A percentile compares a stretch with the other conserved stretches of the same genome.
Evolutionary conservation across 2,888 invertebrate genomes (phyloP).

Genomic region (Stomorhina lunata): DNA sequence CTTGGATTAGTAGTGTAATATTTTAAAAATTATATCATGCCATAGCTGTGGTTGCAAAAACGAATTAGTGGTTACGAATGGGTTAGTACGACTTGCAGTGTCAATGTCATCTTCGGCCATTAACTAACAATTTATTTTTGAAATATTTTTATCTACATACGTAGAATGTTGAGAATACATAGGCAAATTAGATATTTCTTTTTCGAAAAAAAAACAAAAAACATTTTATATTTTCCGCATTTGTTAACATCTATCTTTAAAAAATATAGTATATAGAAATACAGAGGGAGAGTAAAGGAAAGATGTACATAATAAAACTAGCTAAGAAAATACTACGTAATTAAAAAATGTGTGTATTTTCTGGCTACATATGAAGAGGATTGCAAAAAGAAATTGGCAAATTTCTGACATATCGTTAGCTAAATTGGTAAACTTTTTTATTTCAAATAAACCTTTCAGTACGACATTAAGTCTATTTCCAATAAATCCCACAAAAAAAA

Average conservation of each 20-base stretch:
- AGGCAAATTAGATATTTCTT: not conserved
- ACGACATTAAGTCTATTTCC: too few relatives aligned
- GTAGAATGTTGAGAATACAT: not conserved
- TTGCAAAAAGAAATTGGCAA: not conserved
- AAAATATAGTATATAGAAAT: slow-evolving; percentile 3
- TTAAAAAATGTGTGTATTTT: slow-evolving; percentile 1
- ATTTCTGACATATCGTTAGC: not conserved
- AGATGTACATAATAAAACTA: not conserved
- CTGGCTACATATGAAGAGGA: not conserved
- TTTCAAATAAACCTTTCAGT: not conserved
- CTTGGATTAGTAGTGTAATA: too few relatives aligned
- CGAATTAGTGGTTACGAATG: too few relatives aligned
- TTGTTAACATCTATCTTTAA: slow-evolving; percentile 30
- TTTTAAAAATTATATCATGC: too few relatives aligned
- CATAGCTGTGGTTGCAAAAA: too few relatives aligned
- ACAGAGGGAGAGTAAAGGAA: not conserved
- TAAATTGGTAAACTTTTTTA: not conserved
- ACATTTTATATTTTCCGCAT: slow-evolving; percentile 39
- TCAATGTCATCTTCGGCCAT: slow-evolving; percentile 41
- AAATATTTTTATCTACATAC: not conserved
- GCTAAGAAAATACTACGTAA: slow-evolving; percentile 32
- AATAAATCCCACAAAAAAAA: too few relatives aligned
- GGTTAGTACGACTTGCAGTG: too few relatives aligned
- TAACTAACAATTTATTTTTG: too few relatives aligned
- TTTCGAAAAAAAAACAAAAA: not conserved